These are phyloP conservation scores for Mimumesa dahlbomi DNA, from an alignment of 2,888 invertebrate species.

Conservation along the genomic window DNA sequence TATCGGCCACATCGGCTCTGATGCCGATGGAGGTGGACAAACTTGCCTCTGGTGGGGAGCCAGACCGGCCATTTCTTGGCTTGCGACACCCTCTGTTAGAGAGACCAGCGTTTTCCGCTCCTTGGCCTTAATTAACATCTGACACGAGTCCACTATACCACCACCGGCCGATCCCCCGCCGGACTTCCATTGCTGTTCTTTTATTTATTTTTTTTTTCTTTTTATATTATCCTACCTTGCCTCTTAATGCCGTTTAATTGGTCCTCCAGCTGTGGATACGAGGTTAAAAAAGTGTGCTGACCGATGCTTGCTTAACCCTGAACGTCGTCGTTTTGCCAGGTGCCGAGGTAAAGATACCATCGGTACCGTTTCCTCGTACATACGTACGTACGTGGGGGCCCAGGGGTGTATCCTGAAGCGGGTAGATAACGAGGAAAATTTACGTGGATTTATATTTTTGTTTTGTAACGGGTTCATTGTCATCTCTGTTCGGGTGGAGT, in stretches of 20 bases:
- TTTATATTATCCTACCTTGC: constrained; percentile 20
- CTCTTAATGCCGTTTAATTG: constrained; percentile 63
- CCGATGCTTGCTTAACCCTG: constrained; percentile 60
- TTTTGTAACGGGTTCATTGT: too few relatives aligned
- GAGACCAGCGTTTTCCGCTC: constrained; percentile 73
- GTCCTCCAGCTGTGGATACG: constrained; percentile 57
- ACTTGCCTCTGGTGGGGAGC: constrained; percentile 15
- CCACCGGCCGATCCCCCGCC: constrained; percentile 61
- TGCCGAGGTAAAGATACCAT: constrained; percentile 50
- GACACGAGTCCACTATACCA: constrained; percentile 71
- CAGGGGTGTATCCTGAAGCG: too few relatives aligned
- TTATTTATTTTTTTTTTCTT: constrained; percentile 22
- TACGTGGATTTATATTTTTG: too few relatives aligned
- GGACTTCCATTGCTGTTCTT: constrained; percentile 53
- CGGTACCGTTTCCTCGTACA: constrained; percentile 15
- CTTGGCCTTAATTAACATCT: constrained; percentile 79
- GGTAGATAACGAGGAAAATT: too few relatives aligned
- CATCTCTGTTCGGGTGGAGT: too few relatives aligned
- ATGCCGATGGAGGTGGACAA: constrained; percentile 35
- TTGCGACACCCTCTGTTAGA: constrained; percentile 74
- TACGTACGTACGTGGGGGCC: neutral
- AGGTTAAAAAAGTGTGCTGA: constrained; percentile 51
- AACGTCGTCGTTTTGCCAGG: constrained; percentile 56
- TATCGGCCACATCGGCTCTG: constrained; percentile 33
- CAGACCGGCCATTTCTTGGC: constrained; percentile 67